Conservation (phyloP, 2,113 vertebrate species). For the Chaetorhynchus papuensis region DNA sequence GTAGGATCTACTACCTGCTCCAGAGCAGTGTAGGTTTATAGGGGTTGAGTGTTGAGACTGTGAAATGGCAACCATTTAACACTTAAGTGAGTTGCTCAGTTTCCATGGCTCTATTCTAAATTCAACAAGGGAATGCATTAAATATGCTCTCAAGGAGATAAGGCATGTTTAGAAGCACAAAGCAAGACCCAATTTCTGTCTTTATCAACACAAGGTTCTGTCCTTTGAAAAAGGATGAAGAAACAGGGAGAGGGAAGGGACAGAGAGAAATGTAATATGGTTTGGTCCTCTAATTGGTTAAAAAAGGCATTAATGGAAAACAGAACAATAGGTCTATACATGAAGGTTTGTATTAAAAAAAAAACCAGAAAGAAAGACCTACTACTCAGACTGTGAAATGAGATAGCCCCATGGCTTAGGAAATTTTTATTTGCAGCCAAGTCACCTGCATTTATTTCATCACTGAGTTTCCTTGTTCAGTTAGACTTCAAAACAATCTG, state of each 20-base stretch:
- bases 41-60: neutral
- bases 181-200: neutral
- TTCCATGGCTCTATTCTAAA: neutral
- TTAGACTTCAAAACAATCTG: neutral
- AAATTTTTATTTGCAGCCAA: neutral
- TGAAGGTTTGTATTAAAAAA: fast-evolving
- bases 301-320: neutral
- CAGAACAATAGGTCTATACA: neutral
- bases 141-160: neutral
- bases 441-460: neutral
- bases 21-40: neutral
- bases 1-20: neutral
- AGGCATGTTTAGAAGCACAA: neutral
- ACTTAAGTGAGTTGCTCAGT: neutral
- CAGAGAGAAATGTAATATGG: neutral
- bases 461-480: neutral
- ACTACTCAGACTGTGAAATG: neutral
- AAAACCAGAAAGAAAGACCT: neutral
- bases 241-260: neutral
- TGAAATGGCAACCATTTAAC: neutral
- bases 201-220: neutral
- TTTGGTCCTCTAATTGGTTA: neutral
- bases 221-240: neutral
- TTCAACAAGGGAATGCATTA: neutral
- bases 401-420: neutral